Base-by-base conservation (phyloP, 2,888 invertebrate genomes). In the Sthenelais limicola region DNA sequence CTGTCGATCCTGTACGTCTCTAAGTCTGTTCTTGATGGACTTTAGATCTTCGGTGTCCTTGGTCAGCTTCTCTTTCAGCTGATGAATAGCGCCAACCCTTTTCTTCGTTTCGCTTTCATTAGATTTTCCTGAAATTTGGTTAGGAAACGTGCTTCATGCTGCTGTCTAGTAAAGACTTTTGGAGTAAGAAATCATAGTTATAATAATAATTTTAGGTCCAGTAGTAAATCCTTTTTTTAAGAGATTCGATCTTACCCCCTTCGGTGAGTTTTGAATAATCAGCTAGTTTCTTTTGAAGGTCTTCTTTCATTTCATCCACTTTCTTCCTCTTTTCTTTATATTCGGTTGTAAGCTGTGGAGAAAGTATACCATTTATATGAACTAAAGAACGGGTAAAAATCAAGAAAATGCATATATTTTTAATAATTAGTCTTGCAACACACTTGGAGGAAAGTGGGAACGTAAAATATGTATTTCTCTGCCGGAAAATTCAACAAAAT, bases 251-350 rank as follows among this genome's bases (percentile, higher is more conserved):
- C 72, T 47, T 69, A 85, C 86, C 85, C 76, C 76, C 80, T 62
- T 85, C 84, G n/a, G 85, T 80, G 49, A 81, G 79, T 73, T 85
- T 85, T 1, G 86, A 81, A 75, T 85, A 85, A 56, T 84, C 84
- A 4, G 81, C 78, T 66, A 86, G 84, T 58, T 79, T 80, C 71
- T 77, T 80, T 76, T 85, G 83, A 5, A 85, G 78, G n/a, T 84
- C 82, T 5, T 83, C 83, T 72, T 84, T 85, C 68, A 85, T 68
- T 9, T 79, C 79, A 69, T 85, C 84, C 9, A 85, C 82, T 38
- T 69, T 73, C 38, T 76, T 77, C 24, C 85, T 67, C 75, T 82
- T 84, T 48, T 85, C 84, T 56, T 82, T 82, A 77, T 83, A 84
- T 62, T 83, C 80, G 21, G 78, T 71, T 26, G 81, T 81, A 68